Evolutionary conservation across 2,113 vertebrate species (phyloP).

Genomic region (Brachionichthys hirsutus): DNA sequence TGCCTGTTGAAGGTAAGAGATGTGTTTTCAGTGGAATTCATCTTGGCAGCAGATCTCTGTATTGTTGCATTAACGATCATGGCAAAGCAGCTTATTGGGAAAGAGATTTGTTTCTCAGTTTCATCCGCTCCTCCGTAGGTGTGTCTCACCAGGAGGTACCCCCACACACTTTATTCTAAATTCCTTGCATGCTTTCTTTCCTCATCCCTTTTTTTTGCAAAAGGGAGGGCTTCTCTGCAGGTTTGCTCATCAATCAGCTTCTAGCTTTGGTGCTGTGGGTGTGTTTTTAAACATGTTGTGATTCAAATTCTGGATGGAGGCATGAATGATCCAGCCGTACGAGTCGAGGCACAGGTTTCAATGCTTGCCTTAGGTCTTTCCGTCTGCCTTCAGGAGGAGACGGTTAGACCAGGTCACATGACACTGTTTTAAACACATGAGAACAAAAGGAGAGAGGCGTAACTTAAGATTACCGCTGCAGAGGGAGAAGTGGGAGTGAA

Average conservation of each 20-base stretch:
- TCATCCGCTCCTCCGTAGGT: not conserved
- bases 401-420: conserved; percentile 60
- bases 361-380: conserved; percentile 43
- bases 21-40: not conserved
- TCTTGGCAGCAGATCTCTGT: conserved; percentile 4
- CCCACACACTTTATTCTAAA: conserved; percentile 12
- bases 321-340: conserved; percentile 25
- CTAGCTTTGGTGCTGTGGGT: conserved; percentile 8
- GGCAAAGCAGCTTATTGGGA: not conserved
- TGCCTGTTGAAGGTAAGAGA: conserved; percentile 75
- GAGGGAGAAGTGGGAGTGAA: conserved; percentile 21
- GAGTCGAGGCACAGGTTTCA: conserved; percentile 43
- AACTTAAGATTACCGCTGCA: conserved; percentile 40
- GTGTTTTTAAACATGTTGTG: not conserved
- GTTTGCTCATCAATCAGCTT: conserved; percentile 5
- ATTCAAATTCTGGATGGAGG: conserved; percentile 37
- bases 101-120: not conserved
- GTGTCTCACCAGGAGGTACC: conserved; percentile 14
- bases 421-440: conserved; percentile 48
- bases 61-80: not conserved
- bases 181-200: conserved; percentile 25
- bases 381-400: conserved; percentile 45
- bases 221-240: not conserved
- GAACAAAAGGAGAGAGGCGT: conserved; percentile 28
- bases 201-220: conserved; percentile 12